A percentile compares a stretch with the other conserved stretches of the same genome.
These are phyloP conservation scores for Hirtodrosophila alboralis DNA, from an alignment of 2,888 invertebrate genomes.

Conservation along the genomic window DNA sequence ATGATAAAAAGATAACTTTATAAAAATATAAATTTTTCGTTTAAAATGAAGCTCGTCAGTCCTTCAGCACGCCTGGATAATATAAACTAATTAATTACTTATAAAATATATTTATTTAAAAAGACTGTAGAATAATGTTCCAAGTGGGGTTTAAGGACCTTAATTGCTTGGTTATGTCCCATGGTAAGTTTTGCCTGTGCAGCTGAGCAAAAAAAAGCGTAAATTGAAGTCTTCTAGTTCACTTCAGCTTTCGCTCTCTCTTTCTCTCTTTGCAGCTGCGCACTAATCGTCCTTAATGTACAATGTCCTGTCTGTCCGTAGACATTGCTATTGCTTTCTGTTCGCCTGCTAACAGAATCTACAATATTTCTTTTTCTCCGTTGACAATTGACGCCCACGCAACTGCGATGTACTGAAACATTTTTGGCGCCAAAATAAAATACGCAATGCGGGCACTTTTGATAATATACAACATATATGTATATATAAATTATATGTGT, in stretches of 20 bases:
- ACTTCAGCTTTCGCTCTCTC: slow-evolving; percentile 2
- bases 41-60: too few relatives aligned
- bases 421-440: slow-evolving; percentile 59
- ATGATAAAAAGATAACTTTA: too few relatives aligned
- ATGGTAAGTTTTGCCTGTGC: too few relatives aligned
- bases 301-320: not conserved
- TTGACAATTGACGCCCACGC: slow-evolving; percentile 80
- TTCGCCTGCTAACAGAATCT: slow-evolving; percentile 78
- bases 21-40: too few relatives aligned
- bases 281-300: slow-evolving; percentile 27
- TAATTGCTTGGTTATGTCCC: too few relatives aligned
- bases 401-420: slow-evolving; percentile 28
- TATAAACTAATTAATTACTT: too few relatives aligned
- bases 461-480: slow-evolving; percentile 60
- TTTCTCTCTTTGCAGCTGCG: slow-evolving; percentile 53
- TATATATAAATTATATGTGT: slow-evolving; percentile 8
- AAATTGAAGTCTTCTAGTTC: not conserved
- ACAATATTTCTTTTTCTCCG: slow-evolving; percentile 82
- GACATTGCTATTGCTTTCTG: slow-evolving; percentile 50
- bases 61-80: too few relatives aligned
- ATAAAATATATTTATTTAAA: not conserved
- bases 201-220: too few relatives aligned
- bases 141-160: too few relatives aligned
- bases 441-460: slow-evolving; percentile 32
- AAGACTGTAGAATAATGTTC: too few relatives aligned